Percentiles rank a stretch among this genome's conserved stretches.
Evolutionary conservation across 2,113 vertebrate genomes (phyloP).

Genomic region (Nothoprocta perdicaria): DNA sequence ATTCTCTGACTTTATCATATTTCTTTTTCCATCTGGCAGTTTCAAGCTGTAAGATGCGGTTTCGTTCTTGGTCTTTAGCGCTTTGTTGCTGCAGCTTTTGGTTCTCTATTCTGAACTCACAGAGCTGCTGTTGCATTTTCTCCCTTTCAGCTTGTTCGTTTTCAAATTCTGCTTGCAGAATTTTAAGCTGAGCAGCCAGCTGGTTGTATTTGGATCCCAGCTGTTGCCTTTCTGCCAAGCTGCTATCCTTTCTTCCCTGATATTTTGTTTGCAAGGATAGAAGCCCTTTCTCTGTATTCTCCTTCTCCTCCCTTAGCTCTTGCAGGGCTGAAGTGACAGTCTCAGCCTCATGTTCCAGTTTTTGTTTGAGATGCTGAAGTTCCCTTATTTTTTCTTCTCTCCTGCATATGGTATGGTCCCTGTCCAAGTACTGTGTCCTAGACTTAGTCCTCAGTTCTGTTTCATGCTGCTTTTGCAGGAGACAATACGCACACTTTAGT

Average conservation of each 20-base stretch:
- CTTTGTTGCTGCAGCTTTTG: slow-evolving; percentile 19
- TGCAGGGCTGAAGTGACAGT: not conserved
- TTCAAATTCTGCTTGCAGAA: slow-evolving; percentile 8
- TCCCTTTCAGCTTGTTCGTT: slow-evolving; percentile 22
- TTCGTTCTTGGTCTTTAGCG: not conserved
- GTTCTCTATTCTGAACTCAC: not conserved
- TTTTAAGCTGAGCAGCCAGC: slow-evolving; percentile 17
- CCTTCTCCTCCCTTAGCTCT: slow-evolving; percentile 19
- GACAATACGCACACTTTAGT: not conserved
- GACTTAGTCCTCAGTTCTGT: slow-evolving; percentile 33
- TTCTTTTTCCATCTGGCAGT: not conserved
- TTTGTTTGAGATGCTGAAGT: not conserved
- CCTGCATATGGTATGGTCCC: not conserved
- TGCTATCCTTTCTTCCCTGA: slow-evolving; percentile 14
- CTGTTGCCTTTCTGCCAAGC: slow-evolving; percentile 30
- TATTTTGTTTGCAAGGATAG: slow-evolving; percentile 42
- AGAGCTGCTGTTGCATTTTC: slow-evolving; percentile 42
- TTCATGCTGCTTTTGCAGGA: slow-evolving; percentile 29
- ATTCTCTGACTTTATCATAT: not conserved
- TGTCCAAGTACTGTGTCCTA: not conserved
- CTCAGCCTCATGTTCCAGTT: not conserved
- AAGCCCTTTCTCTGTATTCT: not conserved
- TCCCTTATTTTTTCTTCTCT: slow-evolving; percentile 6
- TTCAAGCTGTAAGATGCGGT: not conserved
- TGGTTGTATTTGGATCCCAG: slow-evolving; percentile 16